phyloP scores from a whole-genome alignment of 2,888 invertebrate species.

The Phengaris alcon region DNA sequence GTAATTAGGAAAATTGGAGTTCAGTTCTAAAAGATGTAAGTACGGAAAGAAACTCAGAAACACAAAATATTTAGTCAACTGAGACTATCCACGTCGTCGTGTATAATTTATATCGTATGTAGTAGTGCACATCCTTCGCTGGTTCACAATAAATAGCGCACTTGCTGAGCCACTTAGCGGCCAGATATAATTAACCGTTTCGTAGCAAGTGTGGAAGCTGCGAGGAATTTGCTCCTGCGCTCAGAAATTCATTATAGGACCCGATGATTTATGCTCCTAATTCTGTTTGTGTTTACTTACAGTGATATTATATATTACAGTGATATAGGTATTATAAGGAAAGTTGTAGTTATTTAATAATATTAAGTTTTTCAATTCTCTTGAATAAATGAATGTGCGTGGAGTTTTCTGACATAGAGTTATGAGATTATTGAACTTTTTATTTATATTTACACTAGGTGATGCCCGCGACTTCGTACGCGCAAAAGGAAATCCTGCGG shows the following conservation, averaged over 20 bases:
- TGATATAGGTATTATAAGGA: neutral
- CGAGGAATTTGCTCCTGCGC: slow-evolving; percentile 40
- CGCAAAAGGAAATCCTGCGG: no score
- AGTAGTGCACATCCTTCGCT: slow-evolving; percentile 57
- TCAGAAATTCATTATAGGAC: slow-evolving; percentile 38
- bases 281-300: slow-evolving; percentile 15
- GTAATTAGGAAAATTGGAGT: no score
- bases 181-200: slow-evolving; percentile 63
- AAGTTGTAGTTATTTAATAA: no score
- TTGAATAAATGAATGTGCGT: no score
- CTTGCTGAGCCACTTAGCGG: slow-evolving; percentile 60
- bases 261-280: slow-evolving; percentile 35
- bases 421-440: no score
- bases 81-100: slow-evolving; percentile 26
- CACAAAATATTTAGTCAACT: neutral
- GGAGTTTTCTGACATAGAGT: no score
- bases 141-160: slow-evolving; percentile 65
- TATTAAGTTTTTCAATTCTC: no score
- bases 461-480: no score
- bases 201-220: slow-evolving; percentile 52
- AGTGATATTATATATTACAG: no score
- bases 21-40: neutral
- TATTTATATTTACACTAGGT: no score
- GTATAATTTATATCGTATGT: slow-evolving; percentile 38
- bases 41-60: neutral